phyloP scores from a whole-genome alignment of 2,113 vertebrate genomes.

The Columba livia region DNA sequence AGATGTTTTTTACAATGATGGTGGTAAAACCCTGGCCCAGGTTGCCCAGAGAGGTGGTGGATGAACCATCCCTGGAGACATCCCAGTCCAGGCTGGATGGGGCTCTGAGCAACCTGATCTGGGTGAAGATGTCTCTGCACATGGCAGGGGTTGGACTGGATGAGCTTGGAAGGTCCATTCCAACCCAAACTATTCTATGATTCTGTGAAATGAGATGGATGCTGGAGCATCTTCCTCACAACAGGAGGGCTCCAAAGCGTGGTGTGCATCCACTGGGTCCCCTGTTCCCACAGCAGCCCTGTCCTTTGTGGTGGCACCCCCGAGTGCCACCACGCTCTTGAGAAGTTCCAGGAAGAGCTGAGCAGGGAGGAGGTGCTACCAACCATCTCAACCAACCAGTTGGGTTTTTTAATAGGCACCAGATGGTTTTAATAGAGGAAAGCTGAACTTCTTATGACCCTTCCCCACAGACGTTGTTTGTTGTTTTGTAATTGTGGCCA shows the following conservation, averaged over 20 bases:
- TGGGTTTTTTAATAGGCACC: slow-evolving; percentile 50
- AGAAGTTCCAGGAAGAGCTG: not conserved
- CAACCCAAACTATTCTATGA: no score
- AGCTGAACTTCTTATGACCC: slow-evolving; percentile 63
- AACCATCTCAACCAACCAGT: slow-evolving; percentile 40
- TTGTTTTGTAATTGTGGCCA: slow-evolving; percentile 57
- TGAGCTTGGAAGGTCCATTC: no score
- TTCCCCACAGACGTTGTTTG: slow-evolving; percentile 63
- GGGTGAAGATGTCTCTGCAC: no score
- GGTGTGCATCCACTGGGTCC: rapidly evolving
- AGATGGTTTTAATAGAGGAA: slow-evolving; percentile 69
- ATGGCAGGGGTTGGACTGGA: no score
- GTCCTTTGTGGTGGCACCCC: not conserved
- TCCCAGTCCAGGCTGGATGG: no score
- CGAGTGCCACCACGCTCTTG: rapidly evolving
- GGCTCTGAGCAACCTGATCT: no score
- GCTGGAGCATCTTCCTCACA: not conserved
- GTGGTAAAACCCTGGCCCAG: no score
- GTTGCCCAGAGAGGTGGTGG: no score
- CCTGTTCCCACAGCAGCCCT: not conserved
- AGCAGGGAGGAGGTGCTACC: slow-evolving; percentile 35
- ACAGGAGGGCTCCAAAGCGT: not conserved
- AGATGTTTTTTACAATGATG: no score
- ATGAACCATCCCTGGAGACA: no score
- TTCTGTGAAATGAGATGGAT: not conserved